Evolutionary conservation across 2,888 invertebrate genomes (phyloP), one percentile per base, ranked within the genome.

Genomic region (Terebella lapidaria): DNA sequence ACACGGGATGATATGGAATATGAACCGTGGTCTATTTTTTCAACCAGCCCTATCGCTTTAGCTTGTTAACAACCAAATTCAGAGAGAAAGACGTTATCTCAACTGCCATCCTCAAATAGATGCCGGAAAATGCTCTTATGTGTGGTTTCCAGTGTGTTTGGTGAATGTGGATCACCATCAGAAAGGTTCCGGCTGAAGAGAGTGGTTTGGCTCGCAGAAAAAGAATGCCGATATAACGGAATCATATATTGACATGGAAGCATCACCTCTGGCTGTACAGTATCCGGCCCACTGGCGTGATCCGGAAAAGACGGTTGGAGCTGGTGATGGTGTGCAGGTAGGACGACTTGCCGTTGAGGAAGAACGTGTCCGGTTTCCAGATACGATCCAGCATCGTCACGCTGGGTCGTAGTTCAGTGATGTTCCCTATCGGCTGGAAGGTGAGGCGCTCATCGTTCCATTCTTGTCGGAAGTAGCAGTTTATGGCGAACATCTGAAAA

Each of bases 291-390:
- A 92, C 89, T 77, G 90, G 90, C 71, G 88, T 88, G 70, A 94
- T 88, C 66, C 94, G 83, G 51, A 94, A 83, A 68, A 94, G 83
- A 81, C 94, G 92, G 80, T 94, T 94, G 0, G 93, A 93, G 25
- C 91, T 91, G 1, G 94, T 94, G 70, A 94, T 92, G 28, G 92
- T 92, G 81, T 94, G 94, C 49, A 94, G 90, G 74, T 94, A 93
- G 20, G 92, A 92, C 70, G 92, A 89, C 76, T 92, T 92, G 28
- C 94, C 94, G 78, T 94, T 94, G 81, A 92, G 91, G 81, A 94
- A 92, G 62, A 75, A 77, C 1, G 94, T 94, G 81, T 94, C 94
- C 0, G 94, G 94, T 65, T 92, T 86, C 94, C 94, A 94, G 73
- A 94, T 92, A 72, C 91, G 85, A 78, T 94, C 92, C 75, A 90